Evolutionary conservation across 2,888 invertebrate species (phyloP).

Genomic region (Cheilosia vulpina): DNA sequence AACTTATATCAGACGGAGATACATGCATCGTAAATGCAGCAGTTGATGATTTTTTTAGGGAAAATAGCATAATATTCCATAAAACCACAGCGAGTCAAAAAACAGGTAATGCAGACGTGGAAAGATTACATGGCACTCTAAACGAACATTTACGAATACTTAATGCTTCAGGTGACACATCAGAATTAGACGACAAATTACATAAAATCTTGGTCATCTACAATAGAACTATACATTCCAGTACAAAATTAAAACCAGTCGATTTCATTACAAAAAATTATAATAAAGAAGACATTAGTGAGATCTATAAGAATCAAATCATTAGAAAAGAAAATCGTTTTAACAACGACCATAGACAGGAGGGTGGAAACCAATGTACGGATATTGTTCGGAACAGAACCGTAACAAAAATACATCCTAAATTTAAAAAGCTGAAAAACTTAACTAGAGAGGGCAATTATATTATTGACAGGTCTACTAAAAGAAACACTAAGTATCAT

Average conservation of each 20-base stretch:
- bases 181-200: conserved; percentile 15
- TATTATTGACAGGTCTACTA: no score
- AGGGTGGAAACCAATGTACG: conserved; percentile 8
- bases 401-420: background rate
- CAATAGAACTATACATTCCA: conserved; percentile 1
- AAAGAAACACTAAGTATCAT: conserved; percentile 1
- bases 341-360: background rate
- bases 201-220: conserved; percentile 11
- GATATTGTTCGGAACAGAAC: conserved; percentile 16
- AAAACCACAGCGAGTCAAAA: conserved; percentile 1
- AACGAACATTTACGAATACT: conserved; percentile 1
- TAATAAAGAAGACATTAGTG: conserved; percentile 13
- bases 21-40: no score
- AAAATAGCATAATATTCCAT: background rate
- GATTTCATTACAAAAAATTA: conserved; percentile 19
- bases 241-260: conserved; percentile 2
- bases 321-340: background rate
- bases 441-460: no score
- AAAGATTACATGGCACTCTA: conserved; percentile 13
- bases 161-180: background rate
- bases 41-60: no score
- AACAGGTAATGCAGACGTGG: background rate
- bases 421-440: conserved; percentile 13
- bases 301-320: conserved; percentile 2
- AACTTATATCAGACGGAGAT: conserved; percentile 9